Percentiles rank a stretch among this genome's conserved stretches.
phyloP scores from a whole-genome alignment of 2,113 vertebrate species.

The Nanorana parkeri region DNA sequence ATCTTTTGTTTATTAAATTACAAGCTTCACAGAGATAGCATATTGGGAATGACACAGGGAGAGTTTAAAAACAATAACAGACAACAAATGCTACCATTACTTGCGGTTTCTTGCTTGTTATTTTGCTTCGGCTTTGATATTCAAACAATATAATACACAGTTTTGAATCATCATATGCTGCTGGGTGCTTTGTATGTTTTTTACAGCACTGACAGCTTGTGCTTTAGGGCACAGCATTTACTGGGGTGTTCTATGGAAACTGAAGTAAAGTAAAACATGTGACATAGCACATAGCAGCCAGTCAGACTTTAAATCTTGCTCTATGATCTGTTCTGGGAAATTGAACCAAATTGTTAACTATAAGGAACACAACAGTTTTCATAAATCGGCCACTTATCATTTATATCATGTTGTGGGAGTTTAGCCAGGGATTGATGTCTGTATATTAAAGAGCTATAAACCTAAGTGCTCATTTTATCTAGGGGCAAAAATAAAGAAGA shows the following conservation, averaged over 20 bases:
- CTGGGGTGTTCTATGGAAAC: background rate
- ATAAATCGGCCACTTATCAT: no score
- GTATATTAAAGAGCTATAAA: no score
- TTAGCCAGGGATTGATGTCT: no score
- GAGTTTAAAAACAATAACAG: constrained; percentile 1
- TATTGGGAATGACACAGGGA: constrained; percentile 39
- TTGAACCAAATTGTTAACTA: no score
- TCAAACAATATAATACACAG: background rate
- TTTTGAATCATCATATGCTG: background rate
- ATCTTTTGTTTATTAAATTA: constrained; percentile 44
- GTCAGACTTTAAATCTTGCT: no score
- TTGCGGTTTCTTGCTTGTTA: background rate
- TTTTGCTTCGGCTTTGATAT: background rate
- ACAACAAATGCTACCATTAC: constrained; percentile 8
- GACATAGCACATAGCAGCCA: no score
- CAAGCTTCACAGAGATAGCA: constrained; percentile 22
- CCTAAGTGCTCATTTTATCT: no score
- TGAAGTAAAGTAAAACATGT: no score
- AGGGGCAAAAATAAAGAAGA: no score
- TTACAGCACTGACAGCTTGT: background rate
- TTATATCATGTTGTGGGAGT: no score
- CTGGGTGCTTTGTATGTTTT: background rate
- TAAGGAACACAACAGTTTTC: no score
- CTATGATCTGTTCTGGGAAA: no score
- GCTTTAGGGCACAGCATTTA: background rate